Evolutionary conservation across 2,797 vertebrate genomes (phyloP).

Genomic region (Danio kyathit): DNA sequence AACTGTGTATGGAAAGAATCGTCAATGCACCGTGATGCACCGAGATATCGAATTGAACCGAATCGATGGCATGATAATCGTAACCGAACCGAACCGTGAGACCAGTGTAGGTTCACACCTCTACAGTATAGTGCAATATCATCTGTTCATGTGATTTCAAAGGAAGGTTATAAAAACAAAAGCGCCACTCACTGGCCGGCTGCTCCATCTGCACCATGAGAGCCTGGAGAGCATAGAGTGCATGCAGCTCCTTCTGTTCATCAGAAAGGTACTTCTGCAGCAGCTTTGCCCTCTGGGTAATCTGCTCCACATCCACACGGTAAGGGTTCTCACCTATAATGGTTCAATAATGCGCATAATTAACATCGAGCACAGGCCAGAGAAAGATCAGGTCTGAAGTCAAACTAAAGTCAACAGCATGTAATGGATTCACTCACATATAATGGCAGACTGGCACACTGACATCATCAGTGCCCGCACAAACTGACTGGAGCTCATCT

Average conservation of each 20-base stretch:
- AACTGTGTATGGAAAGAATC: no score
- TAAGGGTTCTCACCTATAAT: slow-evolving; percentile 87
- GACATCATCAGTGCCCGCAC: slow-evolving; percentile 91
- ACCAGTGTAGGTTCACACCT: no score
- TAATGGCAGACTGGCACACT: slow-evolving; percentile 92
- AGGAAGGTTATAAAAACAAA: background rate
- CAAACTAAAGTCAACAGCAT: background rate
- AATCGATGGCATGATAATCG: no score
- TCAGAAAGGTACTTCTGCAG: slow-evolving; percentile 92
- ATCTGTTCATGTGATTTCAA: background rate
- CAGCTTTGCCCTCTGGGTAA: slow-evolving; percentile 86
- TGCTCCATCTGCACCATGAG: slow-evolving; percentile 97
- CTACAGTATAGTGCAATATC: background rate
- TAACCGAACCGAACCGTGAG: no score
- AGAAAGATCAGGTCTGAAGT: background rate
- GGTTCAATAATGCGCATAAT: background rate
- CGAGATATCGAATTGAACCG: no score
- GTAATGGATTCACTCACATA: slow-evolving; percentile 81
- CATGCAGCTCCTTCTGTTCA: slow-evolving; percentile 94
- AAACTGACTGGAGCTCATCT: slow-evolving; percentile 85
- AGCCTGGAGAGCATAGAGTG: slow-evolving; percentile 94
- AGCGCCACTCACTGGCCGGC: slow-evolving; percentile 90
- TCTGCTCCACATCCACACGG: slow-evolving; percentile 84
- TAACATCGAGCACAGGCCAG: background rate
- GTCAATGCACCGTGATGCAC: no score